These are phyloP conservation scores for Spilosoma lubricipeda DNA, from an alignment of 2,888 invertebrate genomes.

Conservation along the genomic window DNA sequence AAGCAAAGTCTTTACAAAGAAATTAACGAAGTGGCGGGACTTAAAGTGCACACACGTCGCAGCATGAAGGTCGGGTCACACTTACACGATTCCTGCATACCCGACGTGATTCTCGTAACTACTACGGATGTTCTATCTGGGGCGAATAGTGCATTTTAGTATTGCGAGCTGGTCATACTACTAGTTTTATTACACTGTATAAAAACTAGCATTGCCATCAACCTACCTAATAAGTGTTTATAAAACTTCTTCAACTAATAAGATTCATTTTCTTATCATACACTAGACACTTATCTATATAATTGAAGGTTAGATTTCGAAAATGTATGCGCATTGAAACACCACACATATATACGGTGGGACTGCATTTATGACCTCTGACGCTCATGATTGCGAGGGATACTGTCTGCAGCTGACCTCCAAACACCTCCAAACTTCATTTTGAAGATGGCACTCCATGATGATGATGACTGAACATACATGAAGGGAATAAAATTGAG, in stretches of 20 bases:
- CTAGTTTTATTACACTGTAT: constrained; percentile 23
- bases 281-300: neutral
- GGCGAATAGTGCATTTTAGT: constrained; percentile 30
- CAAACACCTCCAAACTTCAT: too few species aligned
- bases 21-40: neutral
- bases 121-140: constrained; percentile 34
- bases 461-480: too few species aligned
- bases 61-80: constrained; percentile 17
- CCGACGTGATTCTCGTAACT: constrained; percentile 27
- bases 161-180: constrained; percentile 22
- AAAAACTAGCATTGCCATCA: neutral
- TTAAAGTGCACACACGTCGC: neutral
- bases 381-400: too few species aligned
- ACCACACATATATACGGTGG: too few species aligned
- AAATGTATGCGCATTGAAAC: too few species aligned
- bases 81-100: constrained; percentile 16
- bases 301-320: neutral
- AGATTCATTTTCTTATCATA: neutral
- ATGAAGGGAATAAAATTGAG: neutral
- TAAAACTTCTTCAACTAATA: neutral
- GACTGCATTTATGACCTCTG: too few species aligned
- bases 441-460: too few species aligned
- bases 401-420: too few species aligned
- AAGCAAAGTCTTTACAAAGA: neutral
- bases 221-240: neutral